A percentile compares a stretch with the other conserved stretches of the same genome.
These are phyloP conservation scores for Phainopepla nitens DNA, from an alignment of 2,113 vertebrate genomes.

Conservation along the genomic window DNA sequence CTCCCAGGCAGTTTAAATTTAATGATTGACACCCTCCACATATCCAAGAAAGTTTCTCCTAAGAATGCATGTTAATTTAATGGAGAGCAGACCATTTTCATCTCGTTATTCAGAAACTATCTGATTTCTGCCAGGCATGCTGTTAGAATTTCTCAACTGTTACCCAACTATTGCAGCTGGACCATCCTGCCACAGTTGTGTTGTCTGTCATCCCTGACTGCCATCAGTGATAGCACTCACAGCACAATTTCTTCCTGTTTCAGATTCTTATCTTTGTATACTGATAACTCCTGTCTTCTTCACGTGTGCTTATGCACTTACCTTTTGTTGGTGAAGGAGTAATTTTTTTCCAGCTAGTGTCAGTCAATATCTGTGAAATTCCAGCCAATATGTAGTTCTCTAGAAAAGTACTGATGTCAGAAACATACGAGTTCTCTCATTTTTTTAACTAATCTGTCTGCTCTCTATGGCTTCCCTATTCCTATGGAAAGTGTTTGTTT, in stretches of 20 bases:
- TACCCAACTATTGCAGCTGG: conserved; percentile 18
- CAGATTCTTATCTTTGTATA: not conserved
- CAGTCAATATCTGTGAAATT: not conserved
- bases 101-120: conserved; percentile 29
- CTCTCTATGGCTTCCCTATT: not conserved
- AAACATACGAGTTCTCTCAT: not conserved
- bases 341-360: not conserved
- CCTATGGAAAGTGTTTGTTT: not conserved
- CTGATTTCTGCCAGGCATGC: conserved; percentile 40
- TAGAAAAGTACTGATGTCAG: not conserved
- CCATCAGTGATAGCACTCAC: not conserved
- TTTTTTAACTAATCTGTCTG: not conserved
- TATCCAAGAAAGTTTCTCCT: conserved; percentile 49
- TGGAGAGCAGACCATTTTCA: conserved; percentile 54
- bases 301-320: not conserved
- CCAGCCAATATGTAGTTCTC: not conserved
- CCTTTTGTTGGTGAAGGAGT: not conserved
- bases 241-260: not conserved
- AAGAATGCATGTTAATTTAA: conserved; percentile 59
- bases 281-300: not conserved
- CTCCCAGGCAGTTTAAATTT: conserved; percentile 50
- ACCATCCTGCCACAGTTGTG: not conserved
- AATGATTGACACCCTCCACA: conserved; percentile 34
- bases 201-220: conserved; percentile 24
- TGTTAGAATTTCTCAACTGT: conserved; percentile 37